These are phyloP conservation scores for Axis porcinus DNA, from an alignment of 2,113 vertebrate species.

Conservation along the genomic window DNA sequence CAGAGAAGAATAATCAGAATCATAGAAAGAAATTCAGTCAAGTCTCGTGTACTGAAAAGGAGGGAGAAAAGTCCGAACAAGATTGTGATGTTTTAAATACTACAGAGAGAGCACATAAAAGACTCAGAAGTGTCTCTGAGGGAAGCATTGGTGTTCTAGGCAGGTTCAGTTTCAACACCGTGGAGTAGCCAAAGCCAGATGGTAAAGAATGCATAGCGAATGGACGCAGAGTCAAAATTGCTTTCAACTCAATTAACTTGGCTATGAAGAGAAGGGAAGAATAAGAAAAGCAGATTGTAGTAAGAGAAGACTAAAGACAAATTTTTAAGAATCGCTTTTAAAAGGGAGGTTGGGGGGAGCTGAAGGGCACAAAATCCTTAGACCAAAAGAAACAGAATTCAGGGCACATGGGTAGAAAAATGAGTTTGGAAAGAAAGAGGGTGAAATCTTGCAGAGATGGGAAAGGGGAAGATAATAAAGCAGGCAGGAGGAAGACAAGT, in stretches of 20 bases:
- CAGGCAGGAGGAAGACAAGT: background rate
- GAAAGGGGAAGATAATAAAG: background rate
- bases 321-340: background rate
- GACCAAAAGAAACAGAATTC: background rate
- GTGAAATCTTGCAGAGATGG: background rate
- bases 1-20: background rate
- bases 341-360: background rate
- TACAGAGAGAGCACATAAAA: background rate
- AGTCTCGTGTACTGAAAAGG: background rate
- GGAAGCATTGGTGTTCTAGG: background rate
- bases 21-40: background rate
- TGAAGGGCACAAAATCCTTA: background rate
- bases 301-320: background rate
- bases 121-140: background rate
- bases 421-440: background rate
- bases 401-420: background rate
- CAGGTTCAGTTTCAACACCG: background rate
- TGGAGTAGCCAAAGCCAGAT: background rate
- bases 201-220: background rate
- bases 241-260: constrained; percentile 6
- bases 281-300: background rate
- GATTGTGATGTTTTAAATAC: background rate
- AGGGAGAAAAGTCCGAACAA: background rate
- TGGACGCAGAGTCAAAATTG: background rate
- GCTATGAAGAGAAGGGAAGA: background rate